Conservation (phyloP, 2,888 invertebrate species). For the Eudasyphora cyanicolor region DNA sequence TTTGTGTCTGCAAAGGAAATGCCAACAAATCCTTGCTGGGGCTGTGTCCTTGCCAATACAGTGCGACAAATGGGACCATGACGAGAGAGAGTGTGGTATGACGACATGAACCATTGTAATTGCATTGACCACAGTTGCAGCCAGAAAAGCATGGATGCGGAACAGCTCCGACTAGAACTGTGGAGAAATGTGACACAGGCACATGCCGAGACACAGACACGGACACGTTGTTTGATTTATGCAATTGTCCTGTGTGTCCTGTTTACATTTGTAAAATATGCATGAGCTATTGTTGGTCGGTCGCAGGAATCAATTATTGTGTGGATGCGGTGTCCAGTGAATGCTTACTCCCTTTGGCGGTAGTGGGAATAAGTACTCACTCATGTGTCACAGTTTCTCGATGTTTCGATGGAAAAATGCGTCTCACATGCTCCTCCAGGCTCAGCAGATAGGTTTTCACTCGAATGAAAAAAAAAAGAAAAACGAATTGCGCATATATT, state of each 20-base stretch:
- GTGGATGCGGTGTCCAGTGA: not conserved
- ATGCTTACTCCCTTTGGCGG: too few species aligned
- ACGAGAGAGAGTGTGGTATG: too few species aligned
- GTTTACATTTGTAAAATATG: slow-evolving; percentile 17
- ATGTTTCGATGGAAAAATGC: too few species aligned
- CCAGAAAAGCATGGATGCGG: too few species aligned
- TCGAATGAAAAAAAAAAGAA: too few species aligned
- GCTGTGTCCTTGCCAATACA: not conserved
- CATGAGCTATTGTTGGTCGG: not conserved
- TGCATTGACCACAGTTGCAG: slow-evolving; percentile 16
- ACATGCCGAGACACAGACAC: not conserved
- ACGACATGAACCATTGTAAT: slow-evolving; percentile 4
- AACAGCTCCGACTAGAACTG: too few species aligned
- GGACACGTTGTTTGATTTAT: not conserved
- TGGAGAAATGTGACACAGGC: too few species aligned
- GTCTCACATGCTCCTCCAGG: too few species aligned
- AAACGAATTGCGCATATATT: too few species aligned
- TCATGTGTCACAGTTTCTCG: too few species aligned
- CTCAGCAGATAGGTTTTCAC: too few species aligned
- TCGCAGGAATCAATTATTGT: not conserved
- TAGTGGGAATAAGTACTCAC: too few species aligned
- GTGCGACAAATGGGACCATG: not conserved
- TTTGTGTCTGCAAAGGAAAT: not conserved
- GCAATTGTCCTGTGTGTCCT: slow-evolving; percentile 10
- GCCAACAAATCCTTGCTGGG: slow-evolving; percentile 1